These are phyloP conservation scores for Cotesia congregata DNA, from an alignment of 2,888 invertebrate genomes.

Conservation along the genomic window DNA sequence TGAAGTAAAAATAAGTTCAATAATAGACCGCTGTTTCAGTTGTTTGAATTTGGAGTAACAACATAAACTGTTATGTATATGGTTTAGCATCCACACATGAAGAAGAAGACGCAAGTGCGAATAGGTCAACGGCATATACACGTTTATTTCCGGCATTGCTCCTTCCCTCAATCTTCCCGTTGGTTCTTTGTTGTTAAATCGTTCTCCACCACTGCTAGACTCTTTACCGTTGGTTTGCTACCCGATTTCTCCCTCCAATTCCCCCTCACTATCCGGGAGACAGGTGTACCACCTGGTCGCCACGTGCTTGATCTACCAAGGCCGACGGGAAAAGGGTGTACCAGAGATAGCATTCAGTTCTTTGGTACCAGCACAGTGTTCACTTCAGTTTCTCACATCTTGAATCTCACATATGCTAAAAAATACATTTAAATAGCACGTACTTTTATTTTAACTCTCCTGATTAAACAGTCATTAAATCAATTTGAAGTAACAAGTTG, in stretches of 20 bases:
- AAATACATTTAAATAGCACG: not conserved
- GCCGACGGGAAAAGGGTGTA: conserved; percentile 56
- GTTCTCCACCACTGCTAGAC: conserved; percentile 32
- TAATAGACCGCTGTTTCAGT: conserved; percentile 23
- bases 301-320: conserved; percentile 61
- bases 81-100: not conserved
- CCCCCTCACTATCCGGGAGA: conserved; percentile 34
- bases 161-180: conserved; percentile 36
- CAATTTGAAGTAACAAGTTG: too few species aligned
- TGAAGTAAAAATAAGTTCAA: not conserved
- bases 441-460: not conserved
- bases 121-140: conserved; percentile 64
- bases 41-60: conserved; percentile 14
- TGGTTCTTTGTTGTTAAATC: conserved; percentile 33
- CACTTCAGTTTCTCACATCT: not conserved
- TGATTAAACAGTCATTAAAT: not conserved
- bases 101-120: conserved; percentile 24
- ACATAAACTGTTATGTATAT: conserved; percentile 17
- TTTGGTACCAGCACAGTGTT: not conserved
- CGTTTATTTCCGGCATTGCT: conserved; percentile 68
- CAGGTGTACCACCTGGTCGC: conserved; percentile 54
- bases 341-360: conserved; percentile 4
- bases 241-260: conserved; percentile 14
- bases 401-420: not conserved
- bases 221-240: conserved; percentile 36